Base-by-base conservation (phyloP, 1,140 invertebrate species). In the Halesus radiatus region DNA sequence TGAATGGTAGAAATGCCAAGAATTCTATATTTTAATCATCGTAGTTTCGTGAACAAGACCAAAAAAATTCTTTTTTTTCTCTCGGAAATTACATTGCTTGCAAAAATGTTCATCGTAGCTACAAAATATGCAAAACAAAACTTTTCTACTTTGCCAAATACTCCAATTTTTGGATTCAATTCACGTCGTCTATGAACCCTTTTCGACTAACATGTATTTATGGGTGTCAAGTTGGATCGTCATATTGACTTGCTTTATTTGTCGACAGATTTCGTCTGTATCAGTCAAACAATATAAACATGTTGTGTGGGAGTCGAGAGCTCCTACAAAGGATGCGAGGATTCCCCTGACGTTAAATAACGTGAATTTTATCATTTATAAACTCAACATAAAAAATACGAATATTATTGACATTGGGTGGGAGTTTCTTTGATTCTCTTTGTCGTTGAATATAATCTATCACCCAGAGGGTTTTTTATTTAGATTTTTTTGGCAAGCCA, bases 241-340 rank as follows among this genome's bases (percentile, higher is more conserved):
- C 72, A 56, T 75, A 75, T 75, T 75, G 72, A 75, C 72, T 56
- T 22, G 50, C 15, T 45, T 15, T 75, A 29, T 75, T 75, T 75
- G 53, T 18, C 23, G 52, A 75, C 20, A 75, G 72, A 75, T 75
- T 29, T 54, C 8, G 16, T 16, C 29, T 56, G 16, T 54, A 75
- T 72, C 72, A 56, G 72, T 58, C 72, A 32, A 75, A 75, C 50
- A 75, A 75, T 75, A 32, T 58, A 75, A 45, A 58, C 72, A 75
- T 5, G 37, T 13, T 58, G 3, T 75, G 53, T 75, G 23, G 23
- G 53, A 75, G 72, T 29, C 56, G 56, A 75, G 29, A 58, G 62
- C 50, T 53, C 18, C 37, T 23, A 20, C n/a, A 22, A 72, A 72
- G 23, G 7, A 29, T 29, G 26, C 26, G 26, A 5, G 60, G 15